Percentiles rank a stretch among this genome's conserved stretches.
These are phyloP conservation scores for Sebastes matsubarae DNA, from an alignment of 2,797 vertebrate species.

Conservation along the genomic window DNA sequence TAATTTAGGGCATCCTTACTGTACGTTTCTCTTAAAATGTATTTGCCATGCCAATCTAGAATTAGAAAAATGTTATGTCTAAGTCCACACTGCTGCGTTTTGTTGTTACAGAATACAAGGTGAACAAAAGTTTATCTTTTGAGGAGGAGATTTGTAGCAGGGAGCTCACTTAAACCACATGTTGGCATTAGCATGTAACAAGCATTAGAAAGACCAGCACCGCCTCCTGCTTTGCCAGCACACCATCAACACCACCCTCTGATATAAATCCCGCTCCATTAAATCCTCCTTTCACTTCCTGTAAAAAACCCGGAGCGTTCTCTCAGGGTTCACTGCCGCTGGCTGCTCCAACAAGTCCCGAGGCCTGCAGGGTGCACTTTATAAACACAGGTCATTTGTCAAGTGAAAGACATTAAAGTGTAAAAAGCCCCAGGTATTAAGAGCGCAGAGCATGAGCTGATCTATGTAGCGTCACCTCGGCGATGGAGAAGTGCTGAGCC, in stretches of 20 bases:
- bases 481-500: slow-evolving; percentile 60
- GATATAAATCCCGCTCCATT: slow-evolving; percentile 7
- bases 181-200: background rate
- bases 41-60: background rate
- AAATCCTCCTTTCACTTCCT: slow-evolving; percentile 17
- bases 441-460: slow-evolving; percentile 29
- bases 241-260: background rate
- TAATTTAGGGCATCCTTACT: too few species aligned
- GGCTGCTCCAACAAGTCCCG: slow-evolving; percentile 2
- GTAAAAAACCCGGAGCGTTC: background rate
- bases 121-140: background rate
- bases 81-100: too few species aligned
- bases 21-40: background rate
- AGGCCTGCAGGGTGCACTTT: slow-evolving; percentile 16
- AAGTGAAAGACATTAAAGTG: slow-evolving; percentile 55
- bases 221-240: background rate
- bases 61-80: background rate
- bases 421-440: slow-evolving; percentile 54
- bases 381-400: slow-evolving; percentile 60
- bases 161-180: background rate
- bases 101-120: background rate
- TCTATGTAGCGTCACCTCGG: slow-evolving; percentile 34
- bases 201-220: background rate
- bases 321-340: background rate
- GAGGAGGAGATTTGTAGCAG: background rate